Base-by-base conservation (phyloP, 1,140 invertebrate genomes). In the Sminthurides bifidus region DNA sequence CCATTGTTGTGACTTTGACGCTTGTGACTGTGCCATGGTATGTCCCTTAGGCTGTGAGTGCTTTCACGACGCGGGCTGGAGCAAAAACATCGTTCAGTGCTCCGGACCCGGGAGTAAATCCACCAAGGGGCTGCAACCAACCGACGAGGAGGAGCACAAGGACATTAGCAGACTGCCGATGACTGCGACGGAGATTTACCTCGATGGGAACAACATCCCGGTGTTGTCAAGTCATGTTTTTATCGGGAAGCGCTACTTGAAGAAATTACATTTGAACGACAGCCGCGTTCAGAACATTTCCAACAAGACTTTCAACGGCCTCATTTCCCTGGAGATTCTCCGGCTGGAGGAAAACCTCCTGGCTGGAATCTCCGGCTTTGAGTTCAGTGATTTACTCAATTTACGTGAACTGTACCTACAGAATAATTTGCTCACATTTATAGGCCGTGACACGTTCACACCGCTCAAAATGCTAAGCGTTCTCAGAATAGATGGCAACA, bases 21-120 rank as follows among this genome's bases (percentile, higher is more conserved):
- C 87, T 44, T 94, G 90, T 71, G 90, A 93, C 71, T 93, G 90
- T 72, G 87, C 92, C 73, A 92, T 92, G 87, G 90, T 84, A 3
- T 94, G 89, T 66, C 90, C 90, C 2, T 78, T 79, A 58, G 88
- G 90, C 67, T 94, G 89, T 73, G 84, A 84, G 56, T 94, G 89
- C 68, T 92, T 90, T 70, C 84, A 91, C 72, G 88, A 92, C 66
- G 84, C 87, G 68, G 84, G 87, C 15, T 92, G 89, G 88, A 85
- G 84, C 58, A 87, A 85, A 27, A 92, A 93, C 69, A 85, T 92
- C 4, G 88, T 92, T 2, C 87, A 92, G 67, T 93, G 89, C 71
- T 87, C 87, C 30, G n/a, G n/a, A n/a, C n/a, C n/a, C n/a, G n/a
- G n/a, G n/a, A n/a, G n/a, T n/a, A n/a, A n/a, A n/a, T n/a, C n/a